Percentiles rank a stretch among this genome's conserved stretches.
Evolutionary conservation across 2,888 invertebrate species (phyloP).

Genomic region (Cheilosia grossa): DNA sequence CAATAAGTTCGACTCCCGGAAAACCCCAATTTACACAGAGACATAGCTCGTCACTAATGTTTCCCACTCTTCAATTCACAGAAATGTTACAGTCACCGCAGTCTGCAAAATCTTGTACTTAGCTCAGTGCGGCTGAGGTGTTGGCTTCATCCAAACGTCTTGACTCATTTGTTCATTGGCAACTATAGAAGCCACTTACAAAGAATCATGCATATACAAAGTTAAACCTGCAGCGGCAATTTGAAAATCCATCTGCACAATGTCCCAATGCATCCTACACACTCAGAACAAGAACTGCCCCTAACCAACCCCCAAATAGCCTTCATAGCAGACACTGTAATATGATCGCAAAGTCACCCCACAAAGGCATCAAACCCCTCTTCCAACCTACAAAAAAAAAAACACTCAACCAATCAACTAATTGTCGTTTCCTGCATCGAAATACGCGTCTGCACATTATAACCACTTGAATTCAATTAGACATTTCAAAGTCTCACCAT

Average conservation of each 20-base stretch:
- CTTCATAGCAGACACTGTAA: background rate
- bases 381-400: background rate
- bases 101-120: too few relatives aligned
- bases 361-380: background rate
- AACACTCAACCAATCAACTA: slow-evolving; percentile 63
- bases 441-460: slow-evolving; percentile 65
- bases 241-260: too few relatives aligned
- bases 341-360: background rate
- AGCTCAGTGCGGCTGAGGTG: too few relatives aligned
- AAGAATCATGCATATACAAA: too few relatives aligned
- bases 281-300: background rate
- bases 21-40: too few relatives aligned
- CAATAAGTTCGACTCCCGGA: too few relatives aligned
- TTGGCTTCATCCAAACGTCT: too few relatives aligned
- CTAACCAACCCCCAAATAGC: background rate
- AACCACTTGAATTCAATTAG: slow-evolving; percentile 72
- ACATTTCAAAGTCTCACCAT: slow-evolving; percentile 63
- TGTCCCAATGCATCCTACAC: background rate
- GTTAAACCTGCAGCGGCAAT: fast-evolving
- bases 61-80: too few relatives aligned
- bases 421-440: slow-evolving; percentile 54
- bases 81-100: too few relatives aligned
- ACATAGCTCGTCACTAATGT: too few relatives aligned
- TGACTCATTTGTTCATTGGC: too few relatives aligned
- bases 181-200: too few relatives aligned